Percentiles rank a stretch among this genome's conserved stretches.
These are phyloP conservation scores for Reticulitermes lucifugus DNA, from an alignment of 2,888 invertebrate genomes.

Conservation along the genomic window DNA sequence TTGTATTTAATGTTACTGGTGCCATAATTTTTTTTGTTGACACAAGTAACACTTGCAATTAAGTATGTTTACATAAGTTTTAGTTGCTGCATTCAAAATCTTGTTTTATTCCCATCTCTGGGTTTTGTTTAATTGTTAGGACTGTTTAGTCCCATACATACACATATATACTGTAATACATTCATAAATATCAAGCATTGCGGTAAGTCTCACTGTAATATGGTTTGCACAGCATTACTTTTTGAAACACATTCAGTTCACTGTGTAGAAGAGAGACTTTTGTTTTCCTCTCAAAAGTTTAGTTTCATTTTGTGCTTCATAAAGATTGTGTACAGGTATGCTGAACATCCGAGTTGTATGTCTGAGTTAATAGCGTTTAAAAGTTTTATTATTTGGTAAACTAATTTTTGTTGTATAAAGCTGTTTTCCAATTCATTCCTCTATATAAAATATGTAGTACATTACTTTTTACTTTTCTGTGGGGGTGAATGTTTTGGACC, in stretches of 20 bases:
- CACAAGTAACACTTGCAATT: neutral
- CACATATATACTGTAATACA: slow-evolving; percentile 10
- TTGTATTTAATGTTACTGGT: too few relatives aligned
- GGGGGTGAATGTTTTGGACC: slow-evolving; percentile 16
- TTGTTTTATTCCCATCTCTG: slow-evolving; percentile 1
- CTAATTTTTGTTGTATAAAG: slow-evolving; percentile 38
- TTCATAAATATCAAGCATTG: slow-evolving; percentile 19
- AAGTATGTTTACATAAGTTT: neutral
- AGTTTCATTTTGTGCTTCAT: slow-evolving; percentile 3
- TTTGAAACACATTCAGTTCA: neutral
- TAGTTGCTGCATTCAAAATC: neutral
- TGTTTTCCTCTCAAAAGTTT: slow-evolving; percentile 17
- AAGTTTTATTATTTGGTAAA: slow-evolving; percentile 41
- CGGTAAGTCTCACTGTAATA: neutral
- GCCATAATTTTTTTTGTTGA: neutral
- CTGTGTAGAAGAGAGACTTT: neutral
- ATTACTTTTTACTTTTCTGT: slow-evolving; percentile 39
- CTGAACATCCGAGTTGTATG: slow-evolving; percentile 32
- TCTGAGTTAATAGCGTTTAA: slow-evolving; percentile 26
- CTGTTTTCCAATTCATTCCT: slow-evolving; percentile 42
- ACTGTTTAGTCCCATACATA: neutral
- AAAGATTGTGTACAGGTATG: slow-evolving; percentile 14
- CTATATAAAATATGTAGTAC: slow-evolving; percentile 41
- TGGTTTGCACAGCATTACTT: slow-evolving; percentile 19
- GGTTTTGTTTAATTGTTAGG: neutral